These are phyloP conservation scores for Ommatoiulus sabulosus DNA, from an alignment of 2,888 invertebrate species.

Conservation along the genomic window DNA sequence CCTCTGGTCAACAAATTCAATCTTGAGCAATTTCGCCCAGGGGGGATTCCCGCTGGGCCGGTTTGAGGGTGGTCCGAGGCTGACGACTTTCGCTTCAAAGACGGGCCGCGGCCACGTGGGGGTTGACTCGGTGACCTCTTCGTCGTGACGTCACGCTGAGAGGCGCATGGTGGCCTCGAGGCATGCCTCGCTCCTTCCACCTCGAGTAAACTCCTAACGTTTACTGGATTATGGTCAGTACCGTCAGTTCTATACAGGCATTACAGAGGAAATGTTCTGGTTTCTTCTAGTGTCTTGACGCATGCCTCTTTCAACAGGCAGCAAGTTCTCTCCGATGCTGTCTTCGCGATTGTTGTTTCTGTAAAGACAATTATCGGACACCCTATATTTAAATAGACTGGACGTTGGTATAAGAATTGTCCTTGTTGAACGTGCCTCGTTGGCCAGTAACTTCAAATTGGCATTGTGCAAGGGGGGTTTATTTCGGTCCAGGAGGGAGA, in stretches of 20 bases:
- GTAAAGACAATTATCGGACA: too few species aligned
- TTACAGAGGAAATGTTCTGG: too few species aligned
- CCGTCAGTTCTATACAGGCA: too few species aligned
- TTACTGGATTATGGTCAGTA: too few species aligned
- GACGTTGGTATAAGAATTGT: too few species aligned
- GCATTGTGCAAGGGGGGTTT: background rate
- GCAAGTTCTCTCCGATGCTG: too few species aligned
- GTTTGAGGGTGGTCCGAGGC: constrained; percentile 6
- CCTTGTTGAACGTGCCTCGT: background rate
- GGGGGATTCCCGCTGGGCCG: background rate
- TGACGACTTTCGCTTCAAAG: constrained; percentile 17
- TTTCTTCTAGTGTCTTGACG: too few species aligned
- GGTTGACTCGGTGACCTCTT: background rate
- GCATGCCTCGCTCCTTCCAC: background rate
- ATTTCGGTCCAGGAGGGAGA: background rate
- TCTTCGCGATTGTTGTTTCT: too few species aligned
- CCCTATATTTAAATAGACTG: too few species aligned
- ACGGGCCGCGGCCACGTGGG: background rate
- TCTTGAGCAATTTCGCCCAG: background rate
- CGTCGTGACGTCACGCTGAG: constrained; percentile 8
- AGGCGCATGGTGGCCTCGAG: background rate
- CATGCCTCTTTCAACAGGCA: too few species aligned
- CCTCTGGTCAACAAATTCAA: constrained; percentile 2
- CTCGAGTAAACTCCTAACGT: too few species aligned
- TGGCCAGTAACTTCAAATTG: constrained; percentile 15